Conservation (phyloP, 2,888 invertebrate genomes). For the Torymus texanus region DNA sequence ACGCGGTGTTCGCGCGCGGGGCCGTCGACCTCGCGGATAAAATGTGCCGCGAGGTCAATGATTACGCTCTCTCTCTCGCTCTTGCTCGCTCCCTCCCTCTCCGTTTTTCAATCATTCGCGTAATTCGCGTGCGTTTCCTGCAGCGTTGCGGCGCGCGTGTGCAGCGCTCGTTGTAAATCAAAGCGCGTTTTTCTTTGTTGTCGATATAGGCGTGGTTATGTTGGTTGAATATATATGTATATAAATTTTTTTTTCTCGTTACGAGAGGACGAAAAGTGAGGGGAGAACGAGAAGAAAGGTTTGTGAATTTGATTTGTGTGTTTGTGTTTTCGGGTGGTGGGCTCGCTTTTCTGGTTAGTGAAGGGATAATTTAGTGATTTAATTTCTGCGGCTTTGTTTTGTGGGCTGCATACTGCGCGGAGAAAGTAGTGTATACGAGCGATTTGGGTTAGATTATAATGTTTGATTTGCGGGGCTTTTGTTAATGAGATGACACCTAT, state of each 20-base stretch:
- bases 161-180: constrained; percentile 32
- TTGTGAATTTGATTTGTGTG: not conserved
- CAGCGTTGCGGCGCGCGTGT: not conserved
- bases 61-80: constrained; percentile 45
- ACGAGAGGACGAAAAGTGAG: too few relatives aligned
- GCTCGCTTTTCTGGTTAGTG: not conserved
- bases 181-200: constrained; percentile 25
- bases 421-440: too few relatives aligned
- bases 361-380: constrained; percentile 2
- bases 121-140: constrained; percentile 44
- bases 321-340: not conserved
- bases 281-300: too few relatives aligned
- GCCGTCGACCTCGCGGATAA: constrained; percentile 56
- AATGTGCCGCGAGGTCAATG: constrained; percentile 58
- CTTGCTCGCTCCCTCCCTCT: not conserved
- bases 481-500: too few relatives aligned
- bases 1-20: constrained; percentile 12
- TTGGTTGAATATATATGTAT: too few relatives aligned
- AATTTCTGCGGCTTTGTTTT: constrained; percentile 2
- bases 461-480: too few relatives aligned
- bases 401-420: too few relatives aligned
- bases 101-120: constrained; percentile 45
- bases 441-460: too few relatives aligned
- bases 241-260: too few relatives aligned
- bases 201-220: too few relatives aligned